Conservation (phyloP, 2,797 vertebrate genomes). For the Rhabdophis nuchalis region DNA sequence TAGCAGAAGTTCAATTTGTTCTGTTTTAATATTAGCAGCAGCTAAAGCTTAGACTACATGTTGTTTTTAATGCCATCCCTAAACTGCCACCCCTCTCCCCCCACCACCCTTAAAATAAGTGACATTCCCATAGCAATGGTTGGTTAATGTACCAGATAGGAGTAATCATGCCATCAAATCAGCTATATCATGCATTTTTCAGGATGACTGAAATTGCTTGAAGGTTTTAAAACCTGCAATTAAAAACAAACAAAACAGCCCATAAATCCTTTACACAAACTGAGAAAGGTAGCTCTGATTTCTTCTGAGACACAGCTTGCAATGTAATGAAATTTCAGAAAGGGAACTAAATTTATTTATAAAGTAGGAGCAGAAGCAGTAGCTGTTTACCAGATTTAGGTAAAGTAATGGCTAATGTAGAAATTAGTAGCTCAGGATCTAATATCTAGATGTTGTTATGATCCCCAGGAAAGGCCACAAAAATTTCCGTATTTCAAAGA, state of each 20-base stretch:
- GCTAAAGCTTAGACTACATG: background rate
- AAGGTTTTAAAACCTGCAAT: background rate
- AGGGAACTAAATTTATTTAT: background rate
- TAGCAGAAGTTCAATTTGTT: background rate
- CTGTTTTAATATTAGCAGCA: background rate
- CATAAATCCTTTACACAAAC: background rate
- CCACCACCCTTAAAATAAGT: background rate
- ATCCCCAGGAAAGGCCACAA: background rate
- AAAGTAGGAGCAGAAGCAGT: background rate
- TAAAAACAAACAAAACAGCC: background rate
- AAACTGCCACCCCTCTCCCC: background rate
- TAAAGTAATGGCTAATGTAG: background rate
- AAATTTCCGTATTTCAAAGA: background rate
- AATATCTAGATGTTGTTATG: background rate
- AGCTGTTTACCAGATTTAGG: background rate
- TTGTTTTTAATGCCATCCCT: background rate
- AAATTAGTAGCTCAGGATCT: background rate
- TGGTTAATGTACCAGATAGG: background rate
- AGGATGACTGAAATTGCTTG: background rate
- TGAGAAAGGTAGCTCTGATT: background rate
- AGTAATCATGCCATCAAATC: background rate
- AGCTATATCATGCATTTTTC: background rate
- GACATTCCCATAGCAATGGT: background rate
- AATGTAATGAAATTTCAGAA: conserved; percentile 4
- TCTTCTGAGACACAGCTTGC: background rate